Conservation (phyloP, 2,888 invertebrate species). For the Boloria selene region DNA sequence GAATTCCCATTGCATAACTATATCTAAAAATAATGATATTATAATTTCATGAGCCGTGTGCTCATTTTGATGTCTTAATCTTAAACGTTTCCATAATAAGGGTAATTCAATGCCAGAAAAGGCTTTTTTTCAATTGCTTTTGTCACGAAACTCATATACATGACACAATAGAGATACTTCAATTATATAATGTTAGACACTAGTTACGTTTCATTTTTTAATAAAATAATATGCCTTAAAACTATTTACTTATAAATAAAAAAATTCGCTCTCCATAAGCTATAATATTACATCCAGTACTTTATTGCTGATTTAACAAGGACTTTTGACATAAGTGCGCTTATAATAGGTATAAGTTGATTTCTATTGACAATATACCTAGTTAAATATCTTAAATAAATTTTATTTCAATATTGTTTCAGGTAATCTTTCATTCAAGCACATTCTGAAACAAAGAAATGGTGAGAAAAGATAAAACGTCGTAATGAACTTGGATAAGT, state of each 20-base stretch:
- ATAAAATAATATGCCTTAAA: too few relatives aligned
- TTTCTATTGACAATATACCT: neutral
- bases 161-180: neutral
- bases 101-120: constrained; percentile 17
- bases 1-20: neutral
- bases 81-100: constrained; percentile 14
- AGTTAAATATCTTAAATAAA: neutral
- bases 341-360: neutral
- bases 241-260: too few relatives aligned
- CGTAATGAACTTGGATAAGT: too few relatives aligned
- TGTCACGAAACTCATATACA: constrained; percentile 24
- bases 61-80: neutral
- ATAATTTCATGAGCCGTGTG: neutral
- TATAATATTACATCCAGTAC: too few relatives aligned
- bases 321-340: too few relatives aligned
- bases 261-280: too few relatives aligned
- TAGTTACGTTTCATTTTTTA: too few relatives aligned
- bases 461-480: neutral
- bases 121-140: constrained; percentile 20
- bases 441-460: neutral
- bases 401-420: neutral
- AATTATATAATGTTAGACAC: too few relatives aligned
- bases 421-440: constrained; percentile 7
- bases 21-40: neutral
- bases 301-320: too few relatives aligned